phyloP scores from a whole-genome alignment of 2,888 invertebrate genomes.

The Eupsilia transversa region DNA sequence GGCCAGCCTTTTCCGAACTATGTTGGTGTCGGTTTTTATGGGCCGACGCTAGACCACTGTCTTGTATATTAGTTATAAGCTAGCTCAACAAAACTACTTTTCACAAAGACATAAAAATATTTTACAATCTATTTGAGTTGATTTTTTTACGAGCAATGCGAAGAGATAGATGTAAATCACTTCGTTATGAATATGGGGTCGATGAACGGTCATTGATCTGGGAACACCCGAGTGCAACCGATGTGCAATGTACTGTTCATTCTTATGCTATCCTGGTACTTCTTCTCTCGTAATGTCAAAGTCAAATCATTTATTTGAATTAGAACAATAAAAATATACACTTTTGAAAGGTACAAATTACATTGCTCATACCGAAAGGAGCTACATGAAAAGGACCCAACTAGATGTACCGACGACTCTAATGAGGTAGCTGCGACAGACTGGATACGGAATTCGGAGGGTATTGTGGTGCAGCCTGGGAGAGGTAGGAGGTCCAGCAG shows the following conservation, averaged over 20 bases:
- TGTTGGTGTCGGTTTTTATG: no score
- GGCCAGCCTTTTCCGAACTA: no score
- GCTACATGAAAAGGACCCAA: no score
- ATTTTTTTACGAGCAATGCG: neutral
- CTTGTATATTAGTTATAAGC: no score
- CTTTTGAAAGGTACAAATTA: no score
- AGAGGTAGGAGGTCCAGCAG: no score
- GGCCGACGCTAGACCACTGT: neutral
- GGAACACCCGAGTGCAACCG: slow-evolving; percentile 21
- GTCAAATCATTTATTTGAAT: neutral
- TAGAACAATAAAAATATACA: neutral
- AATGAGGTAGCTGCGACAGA: no score
- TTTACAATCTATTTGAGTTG: neutral
- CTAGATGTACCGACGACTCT: no score
- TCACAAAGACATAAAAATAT: slow-evolving; percentile 24
- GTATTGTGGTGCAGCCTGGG: no score
- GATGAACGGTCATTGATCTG: slow-evolving; percentile 48
- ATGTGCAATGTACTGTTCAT: slow-evolving; percentile 12
- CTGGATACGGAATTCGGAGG: no score
- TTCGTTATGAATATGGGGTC: slow-evolving; percentile 39
- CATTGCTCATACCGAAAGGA: no score
- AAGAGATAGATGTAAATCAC: slow-evolving; percentile 38
- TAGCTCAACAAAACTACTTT: neutral
- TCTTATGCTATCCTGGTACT: slow-evolving; percentile 7
- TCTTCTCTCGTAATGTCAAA: neutral